These are phyloP conservation scores for Mellilla xanthometata DNA, from an alignment of 2,888 invertebrate species.

Conservation along the genomic window DNA sequence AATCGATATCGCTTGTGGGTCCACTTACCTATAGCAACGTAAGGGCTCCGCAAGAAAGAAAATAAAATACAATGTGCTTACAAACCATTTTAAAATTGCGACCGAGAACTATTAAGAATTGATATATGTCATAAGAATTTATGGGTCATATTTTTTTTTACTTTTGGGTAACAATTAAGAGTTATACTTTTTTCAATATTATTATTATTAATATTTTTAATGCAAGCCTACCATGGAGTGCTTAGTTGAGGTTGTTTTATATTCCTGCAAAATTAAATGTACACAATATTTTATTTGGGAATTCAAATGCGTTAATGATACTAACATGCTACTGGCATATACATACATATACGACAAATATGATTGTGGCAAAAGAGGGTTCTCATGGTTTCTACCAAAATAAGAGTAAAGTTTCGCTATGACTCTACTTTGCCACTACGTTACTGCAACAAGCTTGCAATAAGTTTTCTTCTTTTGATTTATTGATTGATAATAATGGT, in stretches of 20 bases:
- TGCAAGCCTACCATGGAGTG: conserved; percentile 10
- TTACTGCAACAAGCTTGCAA: conserved; percentile 57
- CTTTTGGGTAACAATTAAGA: not conserved
- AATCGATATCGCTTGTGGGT: conserved; percentile 60
- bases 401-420: conserved; percentile 81
- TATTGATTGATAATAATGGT: conserved; percentile 5
- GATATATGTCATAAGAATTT: too few species aligned
- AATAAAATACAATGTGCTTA: conserved; percentile 80
- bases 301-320: conserved; percentile 36
- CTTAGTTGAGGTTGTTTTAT: conserved; percentile 15
- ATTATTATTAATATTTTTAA: not conserved
- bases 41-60: conserved; percentile 83
- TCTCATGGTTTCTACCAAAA: conserved; percentile 56
- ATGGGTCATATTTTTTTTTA: too few species aligned
- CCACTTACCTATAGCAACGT: conserved; percentile 81
- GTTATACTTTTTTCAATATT: conserved; percentile 8
- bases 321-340: conserved; percentile 66
- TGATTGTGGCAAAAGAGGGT: conserved; percentile 71
- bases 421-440: conserved; percentile 81
- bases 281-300: conserved; percentile 20
- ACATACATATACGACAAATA: too few species aligned
- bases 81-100: conserved; percentile 61
- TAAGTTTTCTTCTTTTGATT: conserved; percentile 28
- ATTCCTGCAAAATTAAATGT: conserved; percentile 18
- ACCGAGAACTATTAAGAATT: conserved; percentile 42